Base-by-base conservation (phyloP, 2,888 invertebrate genomes). In the Protodeltote pygarga region DNA sequence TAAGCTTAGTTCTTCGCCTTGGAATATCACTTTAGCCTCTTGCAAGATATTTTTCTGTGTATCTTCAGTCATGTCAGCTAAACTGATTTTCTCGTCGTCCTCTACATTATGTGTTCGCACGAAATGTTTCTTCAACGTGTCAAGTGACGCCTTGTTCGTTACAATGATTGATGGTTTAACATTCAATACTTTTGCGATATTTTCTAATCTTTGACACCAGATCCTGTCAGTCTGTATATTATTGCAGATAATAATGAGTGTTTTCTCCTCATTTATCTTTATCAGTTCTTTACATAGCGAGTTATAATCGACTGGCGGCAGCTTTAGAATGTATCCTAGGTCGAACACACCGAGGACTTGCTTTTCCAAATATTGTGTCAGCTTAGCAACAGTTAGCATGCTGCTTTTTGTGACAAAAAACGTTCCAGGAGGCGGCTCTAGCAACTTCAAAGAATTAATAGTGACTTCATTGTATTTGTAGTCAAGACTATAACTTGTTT, bases 1-100 rank as follows among this genome's bases (percentile, higher is more conserved):
- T 14, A 63, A 32, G 8, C 19, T 21, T 3, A 55, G 11, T 33
- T 38, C 21, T 33, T 13, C 6, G 1, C 37, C 62, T 34, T 60
- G 62, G 33, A 60, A 52, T 16, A 31, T 21, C 2, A 52, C 15
- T 23, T 4, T 21, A 8, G 39, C 24, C 2, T 40, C 40, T 5
- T 44, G 9, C 3, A 46, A 6, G 9, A 62, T 16, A 4, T 13
- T 31, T 3, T 9, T 19, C 3, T 44, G 45, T 1, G 51, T 40
- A 5, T 44, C 33, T 17, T 15, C 8, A n/a, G 10, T 55, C 21
- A 62, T 10, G 6, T 51, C 27, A 3, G 5, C 9, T 0, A 61
- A 37, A 11, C 20, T 39, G 19, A 13, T 34, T 4, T 16, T 31
- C 8, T 35, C 3, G 9, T 52, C 27, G 5, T 17, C 6, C 9